phyloP scores from a whole-genome alignment of 1,140 invertebrate genomes.

The Temnothorax longispinosus region DNA sequence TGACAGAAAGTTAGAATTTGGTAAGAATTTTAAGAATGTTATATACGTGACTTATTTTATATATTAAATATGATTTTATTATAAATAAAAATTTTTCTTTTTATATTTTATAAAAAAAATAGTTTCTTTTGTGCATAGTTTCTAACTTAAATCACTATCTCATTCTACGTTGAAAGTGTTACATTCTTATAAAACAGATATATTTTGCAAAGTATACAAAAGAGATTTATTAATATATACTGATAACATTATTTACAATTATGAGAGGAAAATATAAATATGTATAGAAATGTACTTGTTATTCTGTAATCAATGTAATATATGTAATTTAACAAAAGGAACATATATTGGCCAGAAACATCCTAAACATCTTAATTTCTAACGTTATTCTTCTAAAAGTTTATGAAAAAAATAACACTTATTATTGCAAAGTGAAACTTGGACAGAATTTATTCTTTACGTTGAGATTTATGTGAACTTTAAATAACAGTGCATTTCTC shows the following conservation, averaged over 20 bases:
- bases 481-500: too few species aligned
- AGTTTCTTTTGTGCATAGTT: neutral
- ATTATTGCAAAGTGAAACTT: neutral
- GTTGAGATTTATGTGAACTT: slow-evolving; percentile 30
- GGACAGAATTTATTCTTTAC: neutral
- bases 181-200: neutral
- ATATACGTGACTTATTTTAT: neutral
- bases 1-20: neutral
- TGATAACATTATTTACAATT: neutral
- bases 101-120: neutral
- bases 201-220: neutral
- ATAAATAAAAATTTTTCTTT: neutral
- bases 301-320: slow-evolving; percentile 12
- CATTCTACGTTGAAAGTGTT: neutral
- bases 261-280: neutral
- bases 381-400: neutral
- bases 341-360: neutral
- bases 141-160: neutral
- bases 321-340: slow-evolving; percentile 12
- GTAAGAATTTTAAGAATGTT: neutral
- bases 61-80: slow-evolving; percentile 6
- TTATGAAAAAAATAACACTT: neutral
- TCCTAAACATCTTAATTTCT: neutral
- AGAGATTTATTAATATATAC: neutral
- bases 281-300: slow-evolving; percentile 6